These are phyloP conservation scores for Penaeus chinensis DNA, from an alignment of 1,140 invertebrate species.

Conservation along the genomic window DNA sequence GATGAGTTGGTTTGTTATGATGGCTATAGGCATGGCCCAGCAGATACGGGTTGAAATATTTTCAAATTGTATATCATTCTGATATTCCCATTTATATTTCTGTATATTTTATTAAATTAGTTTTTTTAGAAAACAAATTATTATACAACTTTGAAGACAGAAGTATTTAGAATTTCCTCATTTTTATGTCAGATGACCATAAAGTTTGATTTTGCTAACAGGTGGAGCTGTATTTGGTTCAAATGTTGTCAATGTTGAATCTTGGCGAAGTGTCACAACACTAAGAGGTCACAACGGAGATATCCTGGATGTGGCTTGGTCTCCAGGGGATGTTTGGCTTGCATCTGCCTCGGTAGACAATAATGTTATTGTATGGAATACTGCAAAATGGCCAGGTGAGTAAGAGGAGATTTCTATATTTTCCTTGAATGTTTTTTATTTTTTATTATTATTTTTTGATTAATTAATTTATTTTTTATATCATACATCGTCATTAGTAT, in stretches of 20 bases:
- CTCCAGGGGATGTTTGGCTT: slow-evolving; percentile 89
- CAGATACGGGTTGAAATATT: too few species aligned
- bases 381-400: slow-evolving; percentile 83
- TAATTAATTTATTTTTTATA: neutral
- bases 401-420: neutral
- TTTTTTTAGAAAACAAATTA: neutral
- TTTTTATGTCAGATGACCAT: neutral
- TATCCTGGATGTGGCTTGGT: slow-evolving; percentile 95
- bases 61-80: too few species aligned
- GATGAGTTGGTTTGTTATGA: too few species aligned
- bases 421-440: neutral
- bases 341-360: slow-evolving; percentile 97
- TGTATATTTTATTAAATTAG: too few species aligned
- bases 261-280: slow-evolving; percentile 89
- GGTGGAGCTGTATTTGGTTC: slow-evolving; percentile 68
- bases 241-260: slow-evolving; percentile 79
- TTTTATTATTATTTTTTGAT: neutral
- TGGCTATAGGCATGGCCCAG: too few species aligned
- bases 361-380: slow-evolving; percentile 95
- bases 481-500: neutral
- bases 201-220: slow-evolving; percentile 37
- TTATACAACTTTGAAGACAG: neutral
- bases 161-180: neutral
- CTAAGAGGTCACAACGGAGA: slow-evolving; percentile 91
- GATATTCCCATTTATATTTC: too few species aligned